Evolutionary conservation across 2,797 vertebrate genomes (phyloP).

Genomic region (Dermochelys coriacea): DNA sequence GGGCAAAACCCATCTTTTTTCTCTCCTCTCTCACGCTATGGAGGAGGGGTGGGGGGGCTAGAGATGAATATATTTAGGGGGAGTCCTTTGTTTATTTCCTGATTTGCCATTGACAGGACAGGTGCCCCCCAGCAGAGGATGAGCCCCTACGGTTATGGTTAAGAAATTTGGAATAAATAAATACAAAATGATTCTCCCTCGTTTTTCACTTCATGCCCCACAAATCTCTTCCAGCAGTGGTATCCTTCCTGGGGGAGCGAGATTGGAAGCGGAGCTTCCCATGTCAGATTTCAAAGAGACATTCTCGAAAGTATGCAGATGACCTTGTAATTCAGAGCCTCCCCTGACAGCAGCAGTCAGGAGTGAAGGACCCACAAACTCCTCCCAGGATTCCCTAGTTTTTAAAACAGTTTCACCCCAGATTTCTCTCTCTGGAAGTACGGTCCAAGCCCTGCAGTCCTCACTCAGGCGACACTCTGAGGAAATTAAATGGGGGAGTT

Average conservation of each 20-base stretch:
- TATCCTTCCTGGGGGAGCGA: neutral
- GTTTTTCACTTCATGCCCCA: neutral
- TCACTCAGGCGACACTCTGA: neutral
- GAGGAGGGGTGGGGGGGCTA: neutral
- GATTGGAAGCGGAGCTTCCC: neutral
- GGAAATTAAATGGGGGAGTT: neutral
- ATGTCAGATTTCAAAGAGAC: neutral
- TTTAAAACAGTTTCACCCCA: neutral
- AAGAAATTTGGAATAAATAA: neutral
- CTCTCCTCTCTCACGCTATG: neutral
- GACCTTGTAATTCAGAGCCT: neutral
- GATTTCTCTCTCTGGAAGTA: neutral
- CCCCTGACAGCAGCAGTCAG: neutral
- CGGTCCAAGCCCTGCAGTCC: neutral
- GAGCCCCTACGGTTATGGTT: neutral
- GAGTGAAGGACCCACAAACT: too few species aligned
- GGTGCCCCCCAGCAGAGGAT: fast-evolving
- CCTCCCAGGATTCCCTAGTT: neutral
- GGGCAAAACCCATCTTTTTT: neutral
- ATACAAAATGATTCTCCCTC: neutral
- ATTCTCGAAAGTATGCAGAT: neutral
- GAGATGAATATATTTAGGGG: neutral
- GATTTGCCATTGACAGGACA: fast-evolving
- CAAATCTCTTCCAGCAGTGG: neutral
- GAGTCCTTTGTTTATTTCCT: neutral